These are phyloP conservation scores for Nebria salina DNA, from an alignment of 2,888 invertebrate species.

Conservation along the genomic window DNA sequence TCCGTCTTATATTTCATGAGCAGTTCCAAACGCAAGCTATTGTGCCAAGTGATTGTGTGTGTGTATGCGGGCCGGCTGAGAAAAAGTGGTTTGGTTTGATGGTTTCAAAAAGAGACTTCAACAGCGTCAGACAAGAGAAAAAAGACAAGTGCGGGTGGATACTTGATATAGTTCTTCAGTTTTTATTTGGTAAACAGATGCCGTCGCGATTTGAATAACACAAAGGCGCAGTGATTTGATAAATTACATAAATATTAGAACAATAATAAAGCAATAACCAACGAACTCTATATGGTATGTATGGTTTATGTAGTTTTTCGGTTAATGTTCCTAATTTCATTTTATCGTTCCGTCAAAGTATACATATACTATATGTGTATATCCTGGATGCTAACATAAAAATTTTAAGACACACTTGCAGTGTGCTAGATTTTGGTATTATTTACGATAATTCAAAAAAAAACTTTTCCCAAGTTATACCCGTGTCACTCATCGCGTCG, in stretches of 20 bases:
- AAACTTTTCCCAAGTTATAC: background rate
- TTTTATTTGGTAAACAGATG: constrained; percentile 14
- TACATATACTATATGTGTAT: no score
- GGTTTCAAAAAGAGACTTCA: constrained; percentile 4
- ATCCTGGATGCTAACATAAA: background rate
- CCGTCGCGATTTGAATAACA: background rate
- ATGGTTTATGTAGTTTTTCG: background rate
- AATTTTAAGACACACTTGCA: background rate
- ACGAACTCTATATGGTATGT: no score
- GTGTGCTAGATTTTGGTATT: background rate
- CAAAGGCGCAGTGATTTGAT: no score
- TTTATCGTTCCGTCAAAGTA: background rate
- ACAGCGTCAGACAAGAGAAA: background rate
- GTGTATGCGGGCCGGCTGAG: constrained; percentile 10
- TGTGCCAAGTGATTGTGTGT: background rate
- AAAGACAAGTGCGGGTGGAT: background rate
- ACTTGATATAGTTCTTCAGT: constrained; percentile 15
- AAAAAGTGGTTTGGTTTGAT: constrained; percentile 11
- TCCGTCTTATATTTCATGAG: no score
- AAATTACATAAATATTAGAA: no score
- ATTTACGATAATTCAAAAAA: constrained; percentile 1
- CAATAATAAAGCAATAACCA: no score
- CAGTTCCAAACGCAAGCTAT: background rate
- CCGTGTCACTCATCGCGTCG: constrained; percentile 12
- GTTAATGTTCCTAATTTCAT: background rate